These are phyloP conservation scores for Phallusia fumigata DNA, from an alignment of 23 tunicate genomes.

Conservation along the genomic window DNA sequence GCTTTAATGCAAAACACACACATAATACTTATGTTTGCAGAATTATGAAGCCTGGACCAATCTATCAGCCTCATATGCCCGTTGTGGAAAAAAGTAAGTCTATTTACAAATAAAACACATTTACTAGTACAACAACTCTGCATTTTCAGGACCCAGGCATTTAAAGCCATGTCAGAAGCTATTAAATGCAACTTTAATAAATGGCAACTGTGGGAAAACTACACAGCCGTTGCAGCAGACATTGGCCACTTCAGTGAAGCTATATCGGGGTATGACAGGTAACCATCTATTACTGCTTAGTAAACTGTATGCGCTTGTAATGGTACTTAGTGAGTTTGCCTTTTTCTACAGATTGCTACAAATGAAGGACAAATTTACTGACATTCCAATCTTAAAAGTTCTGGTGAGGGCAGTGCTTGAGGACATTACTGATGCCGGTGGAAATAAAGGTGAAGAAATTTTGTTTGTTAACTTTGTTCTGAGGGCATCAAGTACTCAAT, in stretches of 20 bases:
- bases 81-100: conserved; percentile 75
- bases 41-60: conserved; percentile 95
- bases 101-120: not conserved
- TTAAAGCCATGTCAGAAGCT: conserved; percentile 67
- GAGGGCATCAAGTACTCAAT: not conserved
- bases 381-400: conserved; percentile 41
- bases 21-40: conserved; percentile 23
- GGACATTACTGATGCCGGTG: conserved; percentile 40
- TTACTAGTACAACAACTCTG: not conserved
- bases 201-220: conserved; percentile 97
- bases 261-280: conserved; percentile 68
- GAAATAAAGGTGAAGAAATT: conserved; percentile 36
- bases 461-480: no score
- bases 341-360: conserved; percentile 57
- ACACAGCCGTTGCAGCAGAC: conserved; percentile 51
- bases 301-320: no score
- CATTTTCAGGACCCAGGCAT: conserved; percentile 65
- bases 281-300: no score
- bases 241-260: conserved; percentile 77
- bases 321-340: no score
- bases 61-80: conserved; percentile 65
- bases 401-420: conserved; percentile 62
- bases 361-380: conserved; percentile 67
- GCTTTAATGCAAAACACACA: not conserved
- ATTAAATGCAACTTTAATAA: conserved; percentile 80